Evolutionary conservation across 2,113 vertebrate species (phyloP), one percentile per base, ranked within the genome.

Genomic region (Rallus limicola): DNA sequence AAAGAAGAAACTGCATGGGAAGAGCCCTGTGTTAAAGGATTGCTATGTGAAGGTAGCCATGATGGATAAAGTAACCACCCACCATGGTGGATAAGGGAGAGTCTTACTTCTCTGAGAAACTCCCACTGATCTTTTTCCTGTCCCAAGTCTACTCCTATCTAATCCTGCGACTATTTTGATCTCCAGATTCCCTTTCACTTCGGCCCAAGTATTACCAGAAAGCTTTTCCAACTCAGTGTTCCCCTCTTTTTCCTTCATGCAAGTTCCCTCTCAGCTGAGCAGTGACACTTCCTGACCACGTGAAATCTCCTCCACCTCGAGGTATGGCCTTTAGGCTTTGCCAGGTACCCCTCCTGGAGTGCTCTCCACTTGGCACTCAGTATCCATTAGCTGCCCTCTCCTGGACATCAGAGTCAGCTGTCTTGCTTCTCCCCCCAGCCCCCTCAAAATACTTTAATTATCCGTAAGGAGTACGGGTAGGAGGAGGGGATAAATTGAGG

Each of bases 401-500:
- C 38, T 40, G 40, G 69, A 77, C 29, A 34, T 21, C 33, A 4
- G 2, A 77, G 33, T 38, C 44, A 53, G 8, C 29, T 52, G 5
- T 71, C 31, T 58, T 67, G 15, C 40, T 79, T 75, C 26, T 75
- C 26, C 20, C 19, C 1, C 21, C 5, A 18, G 31, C 25, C 1
- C 21, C 4, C 24, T 26, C 5, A 3, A 50, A 83, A 40, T 59
- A 64, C 42, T 48, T 60, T 42, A 21, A 10, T 8, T 34, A 59
- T 5, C 7, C 4, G 0, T 62, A 24, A 75, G 10, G 29, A 55
- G 36, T 17, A 33, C 3, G 8, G 29, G 10, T 3, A 14, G 33
- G 10, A 29, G 7, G 2, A 1, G 29, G 44, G 46, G 69, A 29
- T 55, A 69, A 0, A 0, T 44, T 21, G 25, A 52, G 11, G 15